Evolutionary conservation across 2,888 invertebrate species (phyloP).

Genomic region (Chrysomela aeneicollis): DNA sequence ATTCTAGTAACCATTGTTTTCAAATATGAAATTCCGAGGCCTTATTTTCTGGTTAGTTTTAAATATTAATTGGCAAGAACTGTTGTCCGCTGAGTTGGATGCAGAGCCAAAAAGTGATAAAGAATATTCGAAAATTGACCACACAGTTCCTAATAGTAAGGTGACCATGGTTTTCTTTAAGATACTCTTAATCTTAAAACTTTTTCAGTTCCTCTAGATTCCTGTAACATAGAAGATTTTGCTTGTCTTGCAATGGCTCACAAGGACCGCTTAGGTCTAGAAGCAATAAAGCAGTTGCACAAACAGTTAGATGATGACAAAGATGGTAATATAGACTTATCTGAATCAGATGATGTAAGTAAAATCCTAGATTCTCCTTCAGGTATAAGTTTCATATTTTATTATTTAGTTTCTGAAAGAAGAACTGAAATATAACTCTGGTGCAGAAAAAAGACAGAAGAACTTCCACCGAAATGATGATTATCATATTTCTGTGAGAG

Average conservation of each 20-base stretch:
- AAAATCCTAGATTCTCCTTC: background rate
- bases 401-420: conserved; percentile 85
- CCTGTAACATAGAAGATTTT: conserved; percentile 74
- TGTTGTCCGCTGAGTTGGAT: conserved; percentile 38
- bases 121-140: background rate
- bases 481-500: conserved; percentile 96
- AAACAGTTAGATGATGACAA: conserved; percentile 96
- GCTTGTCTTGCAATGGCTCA: conserved; percentile 74
- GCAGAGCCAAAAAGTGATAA: conserved; percentile 28
- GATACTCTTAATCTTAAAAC: background rate
- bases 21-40: conserved; percentile 37
- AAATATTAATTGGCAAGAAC: conserved; percentile 52
- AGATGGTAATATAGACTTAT: conserved; percentile 95
- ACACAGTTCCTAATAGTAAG: conserved; percentile 9
- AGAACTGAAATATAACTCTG: conserved; percentile 94
- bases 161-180: background rate
- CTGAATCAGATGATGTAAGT: conserved; percentile 96
- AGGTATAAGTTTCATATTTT: background rate
- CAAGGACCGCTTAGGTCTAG: conserved; percentile 87
- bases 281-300: conserved; percentile 93
- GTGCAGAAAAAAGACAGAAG: conserved; percentile 89
- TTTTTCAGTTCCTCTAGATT: conserved; percentile 54
- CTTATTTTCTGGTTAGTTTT: conserved; percentile 57
- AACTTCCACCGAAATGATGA: conserved; percentile 97
- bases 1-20: conserved; percentile 28